Conservation (phyloP, 2,797 vertebrate genomes). For the Psittacula echo region DNA sequence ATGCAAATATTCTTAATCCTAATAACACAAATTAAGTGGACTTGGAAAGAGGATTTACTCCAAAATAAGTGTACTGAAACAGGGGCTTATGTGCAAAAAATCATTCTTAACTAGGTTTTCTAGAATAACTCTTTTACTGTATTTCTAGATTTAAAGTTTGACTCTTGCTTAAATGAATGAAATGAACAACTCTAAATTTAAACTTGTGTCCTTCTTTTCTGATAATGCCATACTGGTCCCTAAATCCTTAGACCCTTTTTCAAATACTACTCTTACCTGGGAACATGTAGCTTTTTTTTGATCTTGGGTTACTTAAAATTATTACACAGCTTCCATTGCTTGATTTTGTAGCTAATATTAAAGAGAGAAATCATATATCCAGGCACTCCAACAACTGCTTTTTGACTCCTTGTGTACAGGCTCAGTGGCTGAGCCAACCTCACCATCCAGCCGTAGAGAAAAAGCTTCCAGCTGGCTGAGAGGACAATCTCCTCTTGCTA, state of each 20-base stretch:
- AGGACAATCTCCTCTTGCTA: neutral
- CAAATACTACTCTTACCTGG: neutral
- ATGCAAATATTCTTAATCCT: neutral
- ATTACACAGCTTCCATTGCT: neutral
- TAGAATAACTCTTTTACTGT: neutral
- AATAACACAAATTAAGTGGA: neutral
- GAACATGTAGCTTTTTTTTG: neutral
- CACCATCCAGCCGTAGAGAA: neutral
- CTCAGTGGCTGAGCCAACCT: neutral
- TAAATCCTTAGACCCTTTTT: neutral
- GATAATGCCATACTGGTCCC: neutral
- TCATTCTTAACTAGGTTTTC: neutral
- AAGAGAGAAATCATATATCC: neutral
- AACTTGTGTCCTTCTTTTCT: neutral
- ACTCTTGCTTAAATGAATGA: neutral
- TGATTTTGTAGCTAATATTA: neutral
- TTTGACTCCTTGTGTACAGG: neutral
- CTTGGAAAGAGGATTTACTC: neutral
- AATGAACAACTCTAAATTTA: neutral
- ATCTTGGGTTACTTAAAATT: neutral
- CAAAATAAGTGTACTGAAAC: neutral
- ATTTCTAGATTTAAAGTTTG: neutral
- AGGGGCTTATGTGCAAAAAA: neutral
- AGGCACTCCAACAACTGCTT: neutral
- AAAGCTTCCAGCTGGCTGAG: neutral